Evolutionary conservation across 2,888 invertebrate species (phyloP), one percentile per base, ranked within the genome.

Genomic region (Corythucha ciliata): DNA sequence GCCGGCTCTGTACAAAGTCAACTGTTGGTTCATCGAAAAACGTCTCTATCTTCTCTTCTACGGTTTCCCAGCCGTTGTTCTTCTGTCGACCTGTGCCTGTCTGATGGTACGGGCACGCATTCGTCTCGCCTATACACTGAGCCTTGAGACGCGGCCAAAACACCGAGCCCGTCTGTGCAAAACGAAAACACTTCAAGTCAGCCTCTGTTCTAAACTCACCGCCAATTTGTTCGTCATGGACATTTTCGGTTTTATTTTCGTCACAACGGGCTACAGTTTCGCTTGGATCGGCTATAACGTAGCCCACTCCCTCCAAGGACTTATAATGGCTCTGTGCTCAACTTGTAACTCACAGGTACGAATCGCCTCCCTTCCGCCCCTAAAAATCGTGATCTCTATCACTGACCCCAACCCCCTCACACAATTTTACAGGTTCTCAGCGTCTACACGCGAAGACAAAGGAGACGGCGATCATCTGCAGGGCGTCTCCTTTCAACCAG

Each of bases 271-370:
- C 44, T 50, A 55, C 41, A 52, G 57, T 26, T 24, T 56, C 14
- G 58, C 58, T 16, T 60, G 60, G 60, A 56, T 58, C 44, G 56
- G 53, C 18, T 60, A 59, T 58, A 60, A 60, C 50, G 55, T 59
- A 34, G 45, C 55, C 26, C 60, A 60, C 34, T 58, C 59, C 25
- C 51, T 59, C 22, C 60, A 60, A 33, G 60, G 60, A 7, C 57
- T 60, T 24, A 53, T 60, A 14, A 58, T 60, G 41, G 58, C 59
- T 12, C 34, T 60, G 10, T 58, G 58, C 36, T 58, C 57, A 46
- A 59, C 60, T 24, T 60, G 60, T 48, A 59, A 60, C 45, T 60
- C 58, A 34, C 59, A 60, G 49, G 59, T 59, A 25, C 14, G n/a
- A 10, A n/a, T n/a, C n/a, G n/a, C n/a, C n/a, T n/a, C n/a, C n/a